These are phyloP conservation scores for Philopedon plagiatum DNA, from an alignment of 2,888 invertebrate species.

Conservation along the genomic window DNA sequence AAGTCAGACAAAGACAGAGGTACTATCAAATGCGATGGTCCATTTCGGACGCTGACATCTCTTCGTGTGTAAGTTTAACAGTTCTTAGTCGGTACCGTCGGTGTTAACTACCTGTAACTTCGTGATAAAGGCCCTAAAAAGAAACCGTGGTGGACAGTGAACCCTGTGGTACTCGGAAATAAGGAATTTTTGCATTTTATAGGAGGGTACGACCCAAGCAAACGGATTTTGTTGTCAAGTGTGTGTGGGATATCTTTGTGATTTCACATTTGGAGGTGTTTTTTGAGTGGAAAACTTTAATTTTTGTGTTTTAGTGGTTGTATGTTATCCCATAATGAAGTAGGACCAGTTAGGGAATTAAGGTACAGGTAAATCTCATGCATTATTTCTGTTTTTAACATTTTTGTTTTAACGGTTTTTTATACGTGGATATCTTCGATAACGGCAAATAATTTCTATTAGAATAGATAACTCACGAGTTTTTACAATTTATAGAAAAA, in stretches of 20 bases:
- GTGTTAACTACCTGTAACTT: conserved; percentile 24
- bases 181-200: conserved; percentile 7
- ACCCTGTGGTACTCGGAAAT: neutral
- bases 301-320: neutral
- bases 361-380: no score
- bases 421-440: no score
- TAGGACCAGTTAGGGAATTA: no score
- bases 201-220: neutral
- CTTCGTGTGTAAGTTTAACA: conserved; percentile 27
- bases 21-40: conserved; percentile 15
- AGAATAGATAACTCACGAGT: no score
- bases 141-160: conserved; percentile 15
- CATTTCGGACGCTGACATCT: conserved; percentile 36
- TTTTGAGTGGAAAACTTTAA: neutral
- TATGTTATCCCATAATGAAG: no score
- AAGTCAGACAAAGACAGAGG: conserved; percentile 24
- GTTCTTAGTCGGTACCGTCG: conserved; percentile 19
- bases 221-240: neutral
- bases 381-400: no score
- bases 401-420: no score
- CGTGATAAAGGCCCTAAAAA: conserved; percentile 25
- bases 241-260: neutral
- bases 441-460: no score
- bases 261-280: neutral
- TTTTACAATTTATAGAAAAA: no score